Evolutionary conservation across 1,140 invertebrate genomes (phyloP), one percentile per base, ranked within the genome.

Genomic region (Meteorus sp.): DNA sequence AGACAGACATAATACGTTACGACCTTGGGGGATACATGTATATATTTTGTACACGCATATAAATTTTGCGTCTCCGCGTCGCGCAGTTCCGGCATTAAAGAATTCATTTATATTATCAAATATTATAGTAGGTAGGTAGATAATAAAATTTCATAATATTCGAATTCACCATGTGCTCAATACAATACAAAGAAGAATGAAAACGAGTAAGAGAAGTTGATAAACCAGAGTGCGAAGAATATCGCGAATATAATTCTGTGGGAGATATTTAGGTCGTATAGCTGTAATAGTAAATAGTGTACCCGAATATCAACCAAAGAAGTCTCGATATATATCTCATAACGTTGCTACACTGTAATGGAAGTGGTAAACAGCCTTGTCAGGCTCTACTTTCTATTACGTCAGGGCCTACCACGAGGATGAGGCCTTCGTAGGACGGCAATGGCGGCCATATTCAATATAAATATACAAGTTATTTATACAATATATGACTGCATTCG

Each of bases 371-470:
- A 52, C 57, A 60, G 58, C 58, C 58, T 60, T 60, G 58, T 47
- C 44, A 23, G 58, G 52, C 58, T 60, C 58, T 54, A 60, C 58
- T 60, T 60, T 60, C 58, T 60, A 60, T 60, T 60, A 60, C 58
- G 51, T 60, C 58, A 60, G 52, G 51, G 27, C 27, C 29, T 54
- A 27, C 27, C 37, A 35, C 13, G 58, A 60, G 58, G 58, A 60
- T 55, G 58, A 60, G 52, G 35, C 51, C 51, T 55, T 55, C 52
- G 31, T 47, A 47, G 44, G 44, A 47, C 44, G 44, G 44, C 22
- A 47, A 47, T 25, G 22, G 44, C 44, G 17, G 44, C 22, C 3
- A 19, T 17, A 15, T 43, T 17, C 20, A 9, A 47, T 47, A 47
- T 27, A 39, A n/a, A 39, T 15, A n/a, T 39, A 39, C 35, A 39